Evolutionary conservation across 2,113 vertebrate species (phyloP).

Genomic region (Campylorhamphus procurvoides): DNA sequence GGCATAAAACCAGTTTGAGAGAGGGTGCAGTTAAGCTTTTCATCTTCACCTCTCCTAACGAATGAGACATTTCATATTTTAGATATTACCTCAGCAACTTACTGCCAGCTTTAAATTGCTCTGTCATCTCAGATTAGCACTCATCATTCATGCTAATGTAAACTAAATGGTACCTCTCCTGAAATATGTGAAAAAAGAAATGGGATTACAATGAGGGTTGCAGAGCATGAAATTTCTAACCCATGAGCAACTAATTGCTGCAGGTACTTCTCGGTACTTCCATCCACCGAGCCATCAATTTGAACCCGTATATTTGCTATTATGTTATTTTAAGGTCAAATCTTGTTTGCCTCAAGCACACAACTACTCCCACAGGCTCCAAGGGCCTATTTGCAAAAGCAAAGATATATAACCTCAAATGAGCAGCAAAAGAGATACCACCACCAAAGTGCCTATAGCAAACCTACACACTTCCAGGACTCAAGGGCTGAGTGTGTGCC

Average conservation of each 20-base stretch:
- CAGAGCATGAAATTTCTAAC: background rate
- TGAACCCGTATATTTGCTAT: background rate
- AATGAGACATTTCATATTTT: conserved; percentile 30
- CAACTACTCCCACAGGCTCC: background rate
- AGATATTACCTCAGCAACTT: conserved; percentile 22
- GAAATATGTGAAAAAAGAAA: conserved; percentile 22
- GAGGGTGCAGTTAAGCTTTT: background rate
- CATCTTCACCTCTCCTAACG: background rate
- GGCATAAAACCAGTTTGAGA: conserved; percentile 1
- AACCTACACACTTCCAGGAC: background rate
- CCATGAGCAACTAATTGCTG: background rate
- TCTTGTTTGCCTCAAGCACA: conserved; percentile 24
- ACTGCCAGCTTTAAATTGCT: conserved; percentile 36
- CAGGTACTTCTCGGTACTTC: background rate
- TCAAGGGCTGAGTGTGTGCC: accelerated
- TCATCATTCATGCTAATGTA: conserved; percentile 43
- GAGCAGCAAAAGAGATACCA: background rate
- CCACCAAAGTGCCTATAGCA: background rate
- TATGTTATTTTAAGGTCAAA: background rate
- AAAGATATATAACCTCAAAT: background rate
- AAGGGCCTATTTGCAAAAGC: background rate
- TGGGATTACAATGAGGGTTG: conserved; percentile 20
- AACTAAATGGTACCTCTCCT: conserved; percentile 29
- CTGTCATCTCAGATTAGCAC: conserved; percentile 45
- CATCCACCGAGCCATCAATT: background rate